Evolutionary conservation across 2,113 vertebrate genomes (phyloP).

Genomic region (Meleagris gallopavo): DNA sequence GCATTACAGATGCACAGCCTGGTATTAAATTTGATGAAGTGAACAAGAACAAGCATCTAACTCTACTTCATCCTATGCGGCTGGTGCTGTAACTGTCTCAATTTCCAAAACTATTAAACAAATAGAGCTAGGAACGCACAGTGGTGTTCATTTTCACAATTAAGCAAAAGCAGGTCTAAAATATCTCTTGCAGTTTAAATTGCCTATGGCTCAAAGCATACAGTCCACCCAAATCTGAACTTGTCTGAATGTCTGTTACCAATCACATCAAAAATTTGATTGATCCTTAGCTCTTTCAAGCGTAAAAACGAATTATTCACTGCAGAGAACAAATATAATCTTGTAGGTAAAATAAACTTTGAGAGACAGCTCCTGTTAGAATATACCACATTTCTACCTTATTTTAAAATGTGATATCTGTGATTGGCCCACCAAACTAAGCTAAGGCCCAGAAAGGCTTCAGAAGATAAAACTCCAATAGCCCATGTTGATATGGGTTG

Average conservation of each 20-base stretch:
- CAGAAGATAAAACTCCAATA: not conserved
- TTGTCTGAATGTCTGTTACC: not conserved
- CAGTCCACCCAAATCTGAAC: not conserved
- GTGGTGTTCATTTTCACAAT: not conserved
- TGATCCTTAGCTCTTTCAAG: not conserved
- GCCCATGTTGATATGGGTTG: accelerated
- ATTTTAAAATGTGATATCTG: no score
- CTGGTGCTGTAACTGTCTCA: no score
- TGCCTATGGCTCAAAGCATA: not conserved
- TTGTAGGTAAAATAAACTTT: not conserved
- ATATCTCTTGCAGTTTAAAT: not conserved
- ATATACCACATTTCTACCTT: not conserved
- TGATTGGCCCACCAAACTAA: not conserved
- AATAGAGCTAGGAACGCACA: not conserved
- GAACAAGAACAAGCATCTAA: not conserved
- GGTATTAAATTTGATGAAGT: not conserved
- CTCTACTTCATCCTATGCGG: not conserved
- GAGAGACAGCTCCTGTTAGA: not conserved
- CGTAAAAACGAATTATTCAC: not conserved
- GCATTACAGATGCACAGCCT: not conserved
- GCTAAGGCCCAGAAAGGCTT: not conserved
- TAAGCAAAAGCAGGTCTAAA: not conserved
- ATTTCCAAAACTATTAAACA: no score
- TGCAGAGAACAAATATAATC: not conserved
- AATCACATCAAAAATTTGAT: no score